phyloP scores from a whole-genome alignment of 1,140 invertebrate genomes.

The Drosophila kanapiae region DNA sequence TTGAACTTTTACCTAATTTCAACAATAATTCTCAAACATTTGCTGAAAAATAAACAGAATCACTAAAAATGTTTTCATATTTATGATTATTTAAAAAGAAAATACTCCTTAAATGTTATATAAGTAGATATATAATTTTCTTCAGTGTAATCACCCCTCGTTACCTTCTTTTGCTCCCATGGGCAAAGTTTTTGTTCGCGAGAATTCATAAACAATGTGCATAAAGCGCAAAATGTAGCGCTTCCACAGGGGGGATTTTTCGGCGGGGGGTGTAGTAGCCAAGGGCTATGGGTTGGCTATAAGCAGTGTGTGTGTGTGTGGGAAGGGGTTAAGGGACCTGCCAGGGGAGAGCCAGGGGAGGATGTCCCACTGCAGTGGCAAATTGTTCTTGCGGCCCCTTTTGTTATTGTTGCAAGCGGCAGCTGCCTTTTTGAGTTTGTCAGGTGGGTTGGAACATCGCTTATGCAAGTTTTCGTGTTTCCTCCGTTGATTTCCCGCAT shows the following conservation, averaged over 20 bases:
- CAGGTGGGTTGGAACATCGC: slow-evolving; percentile 59
- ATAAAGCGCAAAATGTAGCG: slow-evolving; percentile 83
- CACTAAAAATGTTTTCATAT: too few relatives aligned
- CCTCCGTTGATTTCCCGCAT: slow-evolving; percentile 42
- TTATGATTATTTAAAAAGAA: too few relatives aligned
- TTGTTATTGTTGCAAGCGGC: slow-evolving; percentile 60
- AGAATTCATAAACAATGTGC: slow-evolving; percentile 84
- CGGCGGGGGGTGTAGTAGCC: background rate
- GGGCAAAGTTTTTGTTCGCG: slow-evolving; percentile 78
- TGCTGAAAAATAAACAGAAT: too few relatives aligned
- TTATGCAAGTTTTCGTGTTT: slow-evolving; percentile 62
- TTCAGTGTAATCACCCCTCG: slow-evolving; percentile 13
- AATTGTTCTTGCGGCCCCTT: slow-evolving; percentile 56
- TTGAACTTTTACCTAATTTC: too few relatives aligned
- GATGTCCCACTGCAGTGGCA: slow-evolving; percentile 67
- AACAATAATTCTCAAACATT: too few relatives aligned
- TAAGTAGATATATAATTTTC: background rate
- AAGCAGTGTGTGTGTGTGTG: background rate
- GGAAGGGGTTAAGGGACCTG: slow-evolving; percentile 5
- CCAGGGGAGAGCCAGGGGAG: background rate
- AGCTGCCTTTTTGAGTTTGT: slow-evolving; percentile 60
- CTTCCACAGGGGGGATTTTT: slow-evolving; percentile 47
- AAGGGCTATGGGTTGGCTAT: slow-evolving; percentile 5
- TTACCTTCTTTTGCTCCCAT: slow-evolving; percentile 30
- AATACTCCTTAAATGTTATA: too few relatives aligned